phyloP scores from a whole-genome alignment of 2,888 invertebrate genomes.

The Caenorhabditis sp. region DNA sequence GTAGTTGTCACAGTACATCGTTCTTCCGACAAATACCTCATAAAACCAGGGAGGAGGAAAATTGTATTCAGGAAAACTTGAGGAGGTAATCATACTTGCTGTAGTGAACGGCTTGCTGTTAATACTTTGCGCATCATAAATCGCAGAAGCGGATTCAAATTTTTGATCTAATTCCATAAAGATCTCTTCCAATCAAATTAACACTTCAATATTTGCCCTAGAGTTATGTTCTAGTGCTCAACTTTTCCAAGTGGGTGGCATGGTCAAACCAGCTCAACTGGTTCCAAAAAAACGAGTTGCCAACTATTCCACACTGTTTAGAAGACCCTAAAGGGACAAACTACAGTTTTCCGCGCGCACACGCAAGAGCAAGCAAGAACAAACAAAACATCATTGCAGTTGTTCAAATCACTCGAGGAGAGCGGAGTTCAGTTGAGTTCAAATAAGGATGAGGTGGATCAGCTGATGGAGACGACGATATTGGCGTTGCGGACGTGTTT shows the following conservation, averaged over 20 bases:
- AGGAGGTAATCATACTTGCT: conserved; percentile 35
- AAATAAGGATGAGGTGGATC: conserved; percentile 60
- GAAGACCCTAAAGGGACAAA: conserved; percentile 35
- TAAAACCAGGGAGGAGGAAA: conserved; percentile 23
- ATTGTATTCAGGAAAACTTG: conserved; percentile 20
- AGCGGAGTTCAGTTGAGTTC: conserved; percentile 57
- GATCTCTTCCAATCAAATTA: conserved; percentile 41
- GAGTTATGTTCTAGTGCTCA: neutral
- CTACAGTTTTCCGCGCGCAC: conserved; percentile 17
- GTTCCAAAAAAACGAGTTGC: conserved; percentile 45
- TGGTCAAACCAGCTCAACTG: conserved; percentile 39
- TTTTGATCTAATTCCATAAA: conserved; percentile 6
- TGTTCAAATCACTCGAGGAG: conserved; percentile 58
- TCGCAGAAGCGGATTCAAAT: neutral
- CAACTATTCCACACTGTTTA: conserved; percentile 19
- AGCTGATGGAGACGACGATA: conserved; percentile 60
- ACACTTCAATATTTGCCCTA: conserved; percentile 33
- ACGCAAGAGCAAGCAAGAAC: neutral
- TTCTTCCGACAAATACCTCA: conserved; percentile 49
- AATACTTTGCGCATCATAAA: conserved; percentile 23
- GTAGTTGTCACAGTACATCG: conserved; percentile 35
- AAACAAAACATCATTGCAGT: conserved; percentile 59
- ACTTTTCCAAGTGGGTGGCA: conserved; percentile 30
- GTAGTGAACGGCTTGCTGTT: neutral
- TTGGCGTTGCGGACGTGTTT: conserved; percentile 62